Evolutionary conservation across 2,113 vertebrate species (phyloP).

Genomic region (Apodemus sylvaticus): DNA sequence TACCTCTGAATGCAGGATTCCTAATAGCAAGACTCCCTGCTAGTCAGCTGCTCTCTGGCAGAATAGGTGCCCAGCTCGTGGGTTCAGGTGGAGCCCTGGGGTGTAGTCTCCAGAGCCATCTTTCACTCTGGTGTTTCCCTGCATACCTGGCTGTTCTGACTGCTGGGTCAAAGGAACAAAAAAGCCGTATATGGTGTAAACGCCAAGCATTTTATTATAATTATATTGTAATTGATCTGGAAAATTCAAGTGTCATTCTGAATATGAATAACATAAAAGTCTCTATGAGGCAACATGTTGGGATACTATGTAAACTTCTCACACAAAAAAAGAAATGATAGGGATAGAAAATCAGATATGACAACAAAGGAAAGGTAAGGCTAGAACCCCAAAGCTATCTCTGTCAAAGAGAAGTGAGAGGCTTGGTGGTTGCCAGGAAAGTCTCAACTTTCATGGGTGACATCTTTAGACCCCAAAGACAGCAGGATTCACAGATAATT

Average conservation of each 20-base stretch:
- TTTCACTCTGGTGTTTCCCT: no score
- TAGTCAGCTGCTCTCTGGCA: no score
- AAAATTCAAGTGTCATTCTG: not conserved
- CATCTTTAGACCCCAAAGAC: slow-evolving; percentile 34
- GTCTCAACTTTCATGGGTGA: not conserved
- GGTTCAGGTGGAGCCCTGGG: no score
- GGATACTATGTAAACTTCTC: not conserved
- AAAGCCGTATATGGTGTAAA: no score
- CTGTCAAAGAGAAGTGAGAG: not conserved
- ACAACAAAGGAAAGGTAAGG: not conserved
- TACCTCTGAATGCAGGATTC: no score
- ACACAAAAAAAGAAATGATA: rapidly evolving
- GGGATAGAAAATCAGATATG: not conserved
- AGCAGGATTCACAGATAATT: slow-evolving; percentile 47
- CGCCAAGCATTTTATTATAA: not conserved
- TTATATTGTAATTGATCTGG: not conserved
- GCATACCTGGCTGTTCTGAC: no score
- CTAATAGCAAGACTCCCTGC: no score
- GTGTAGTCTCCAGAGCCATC: no score
- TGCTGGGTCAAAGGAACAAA: no score
- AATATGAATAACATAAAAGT: no score
- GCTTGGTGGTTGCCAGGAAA: not conserved
- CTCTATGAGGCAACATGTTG: not conserved
- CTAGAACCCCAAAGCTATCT: not conserved
- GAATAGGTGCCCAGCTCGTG: no score